Evolutionary conservation across 1,140 invertebrate genomes (phyloP), one percentile per base, ranked within the genome.

Genomic region (Pogonus chalceus): DNA sequence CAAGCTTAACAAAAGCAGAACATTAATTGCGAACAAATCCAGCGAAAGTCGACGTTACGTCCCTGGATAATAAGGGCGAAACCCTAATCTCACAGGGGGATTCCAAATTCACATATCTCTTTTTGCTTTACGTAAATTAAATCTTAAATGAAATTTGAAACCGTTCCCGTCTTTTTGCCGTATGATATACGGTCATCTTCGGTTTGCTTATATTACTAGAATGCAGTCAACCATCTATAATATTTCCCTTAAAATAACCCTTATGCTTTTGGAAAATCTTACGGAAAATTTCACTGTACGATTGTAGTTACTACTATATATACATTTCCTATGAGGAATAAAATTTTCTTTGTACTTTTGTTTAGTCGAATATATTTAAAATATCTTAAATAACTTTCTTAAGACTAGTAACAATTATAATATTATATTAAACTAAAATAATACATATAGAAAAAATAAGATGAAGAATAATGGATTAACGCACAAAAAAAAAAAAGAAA

Each of bases 121-220:
- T 31, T 31, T 14, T 31, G 26, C 14, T 7, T 14, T 57, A 64
- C 62, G 63, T 62, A 68, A 68, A 69, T 69, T 69, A 68, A 69
- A 69, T 70, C 68, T 68, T 69, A 66, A 70, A 70, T 70, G 68
- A 70, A 70, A 70, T 70, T 70, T 61, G 65, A 70, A 70, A 70
- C 67, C 63, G 61, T 65, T 60, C 56, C 60, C 53, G 47, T 58
- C 54, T 46, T 46, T 46, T 46, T 46, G 4, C 20, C 12, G 4
- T 20, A 46, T 46, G 39, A 46, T 46, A 46, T 46, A 46, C 20
- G 20, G 26, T 14, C 26, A 14, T 31, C 26, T 31, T 46, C 39
- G 12, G 4, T n/a, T 20, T 46, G 39, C 39, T 46, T 46, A 46
- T 46, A 46, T 46, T 46, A 20, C 39, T 16, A n/a, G n/a, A 12